These are phyloP conservation scores for Troides aeacus DNA, from an alignment of 2,888 invertebrate species.

Conservation along the genomic window DNA sequence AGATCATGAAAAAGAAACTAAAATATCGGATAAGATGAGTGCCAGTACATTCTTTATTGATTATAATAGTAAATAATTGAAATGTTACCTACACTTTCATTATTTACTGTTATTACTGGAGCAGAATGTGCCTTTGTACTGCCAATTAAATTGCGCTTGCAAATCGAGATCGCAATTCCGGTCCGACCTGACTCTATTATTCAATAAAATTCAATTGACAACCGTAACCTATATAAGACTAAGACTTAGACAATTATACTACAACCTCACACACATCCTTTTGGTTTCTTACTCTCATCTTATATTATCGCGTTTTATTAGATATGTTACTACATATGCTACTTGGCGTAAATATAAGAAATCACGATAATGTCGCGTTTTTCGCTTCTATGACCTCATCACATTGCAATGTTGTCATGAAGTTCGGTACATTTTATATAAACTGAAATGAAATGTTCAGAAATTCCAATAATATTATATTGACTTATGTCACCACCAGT, in stretches of 20 bases:
- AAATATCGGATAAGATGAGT: no score
- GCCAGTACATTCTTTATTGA: no score
- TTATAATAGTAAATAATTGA: no score
- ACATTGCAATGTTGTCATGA: conserved; percentile 1
- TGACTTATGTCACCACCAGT: no score
- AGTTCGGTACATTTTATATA: background rate
- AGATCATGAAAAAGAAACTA: no score
- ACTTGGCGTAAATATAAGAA: no score
- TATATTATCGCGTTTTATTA: conserved; percentile 37
- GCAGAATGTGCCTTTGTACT: background rate
- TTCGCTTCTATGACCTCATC: background rate
- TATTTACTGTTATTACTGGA: no score
- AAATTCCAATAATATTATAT: no score
- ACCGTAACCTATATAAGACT: conserved; percentile 28
- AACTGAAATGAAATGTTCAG: background rate
- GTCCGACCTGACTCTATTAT: conserved; percentile 53
- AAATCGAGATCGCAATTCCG: conserved; percentile 40
- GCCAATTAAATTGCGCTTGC: conserved; percentile 33
- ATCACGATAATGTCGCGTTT: conserved; percentile 1
- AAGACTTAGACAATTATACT: conserved; percentile 1
- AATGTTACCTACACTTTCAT: no score
- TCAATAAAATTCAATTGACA: conserved; percentile 63
- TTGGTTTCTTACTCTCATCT: conserved; percentile 45
- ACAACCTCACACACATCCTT: conserved; percentile 24
- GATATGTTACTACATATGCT: no score